phyloP scores from a whole-genome alignment of 1,140 invertebrate species.

The Aphelinus certus region DNA sequence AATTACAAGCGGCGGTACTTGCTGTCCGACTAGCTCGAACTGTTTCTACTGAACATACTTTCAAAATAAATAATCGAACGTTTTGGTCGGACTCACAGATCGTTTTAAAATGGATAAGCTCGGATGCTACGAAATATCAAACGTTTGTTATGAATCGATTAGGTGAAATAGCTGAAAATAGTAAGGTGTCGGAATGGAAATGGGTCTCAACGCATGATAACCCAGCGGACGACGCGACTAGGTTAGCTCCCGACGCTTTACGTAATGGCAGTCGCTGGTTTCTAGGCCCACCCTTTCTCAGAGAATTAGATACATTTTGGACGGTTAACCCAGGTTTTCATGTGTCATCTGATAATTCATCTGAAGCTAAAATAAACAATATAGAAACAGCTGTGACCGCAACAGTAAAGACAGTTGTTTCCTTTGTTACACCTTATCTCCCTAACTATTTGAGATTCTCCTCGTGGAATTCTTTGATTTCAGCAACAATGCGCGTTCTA shows the following conservation, averaged over 20 bases:
- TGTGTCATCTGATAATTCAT: neutral
- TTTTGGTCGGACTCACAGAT: constrained; percentile 14
- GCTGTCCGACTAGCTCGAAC: neutral
- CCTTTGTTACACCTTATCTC: neutral
- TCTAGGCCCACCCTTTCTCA: neutral
- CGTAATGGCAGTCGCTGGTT: constrained; percentile 6
- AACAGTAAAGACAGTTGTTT: too few relatives aligned
- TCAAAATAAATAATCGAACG: neutral
- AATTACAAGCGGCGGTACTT: constrained; percentile 11
- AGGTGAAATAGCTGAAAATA: constrained; percentile 2
- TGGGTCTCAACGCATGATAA: constrained; percentile 12
- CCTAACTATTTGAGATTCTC: neutral
- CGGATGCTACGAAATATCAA: neutral
- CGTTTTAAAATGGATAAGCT: constrained; percentile 13
- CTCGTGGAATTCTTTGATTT: neutral
- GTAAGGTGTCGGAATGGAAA: neutral
- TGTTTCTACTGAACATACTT: constrained; percentile 7
- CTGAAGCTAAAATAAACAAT: neutral
- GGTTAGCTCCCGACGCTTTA: neutral
- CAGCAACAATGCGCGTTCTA: neutral
- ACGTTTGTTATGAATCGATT: constrained; percentile 4
- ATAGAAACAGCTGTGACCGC: too few relatives aligned
- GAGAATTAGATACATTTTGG: neutral
- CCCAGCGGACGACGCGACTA: neutral
- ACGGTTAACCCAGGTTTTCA: neutral